Evolutionary conservation across 1,140 invertebrate species (phyloP).

Genomic region (Drosophila prosaltans): DNA sequence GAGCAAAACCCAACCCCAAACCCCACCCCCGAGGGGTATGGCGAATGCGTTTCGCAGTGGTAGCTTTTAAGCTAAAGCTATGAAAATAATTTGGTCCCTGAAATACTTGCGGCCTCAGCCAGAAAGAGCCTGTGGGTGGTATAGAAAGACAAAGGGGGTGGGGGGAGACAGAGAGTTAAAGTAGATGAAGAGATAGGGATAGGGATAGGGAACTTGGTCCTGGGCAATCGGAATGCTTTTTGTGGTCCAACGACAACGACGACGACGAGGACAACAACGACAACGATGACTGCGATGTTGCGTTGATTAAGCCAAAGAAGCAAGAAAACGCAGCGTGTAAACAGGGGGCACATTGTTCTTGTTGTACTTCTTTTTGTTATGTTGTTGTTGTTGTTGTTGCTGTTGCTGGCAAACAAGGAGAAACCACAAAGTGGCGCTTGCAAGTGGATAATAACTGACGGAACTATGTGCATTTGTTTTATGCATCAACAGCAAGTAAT

Average conservation of each 20-base stretch:
- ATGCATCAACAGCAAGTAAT: conserved; percentile 63
- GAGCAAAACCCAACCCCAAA: conserved; percentile 10
- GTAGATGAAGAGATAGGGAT: background rate
- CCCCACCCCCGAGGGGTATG: conserved; percentile 52
- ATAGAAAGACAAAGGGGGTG: background rate
- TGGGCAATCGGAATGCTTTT: conserved; percentile 79
- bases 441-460: conserved; percentile 78
- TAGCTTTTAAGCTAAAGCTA: conserved; percentile 81
- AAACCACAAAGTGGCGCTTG: conserved; percentile 60
- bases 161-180: background rate
- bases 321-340: conserved; percentile 43
- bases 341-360: conserved; percentile 64
- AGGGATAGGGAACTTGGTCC: conserved; percentile 17
- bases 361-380: conserved; percentile 37
- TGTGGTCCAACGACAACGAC: conserved; percentile 55
- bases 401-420: background rate
- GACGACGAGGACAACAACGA: conserved; percentile 23
- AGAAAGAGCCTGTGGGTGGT: conserved; percentile 15
- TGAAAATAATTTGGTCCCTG: conserved; percentile 80
- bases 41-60: conserved; percentile 62
- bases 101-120: conserved; percentile 68
- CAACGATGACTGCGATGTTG: conserved; percentile 26
- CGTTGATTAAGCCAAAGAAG: conserved; percentile 67
- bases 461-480: conserved; percentile 80
- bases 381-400: background rate